Conservation (phyloP, 2,888 invertebrate species). For the Bhutanitis thaidina region DNA sequence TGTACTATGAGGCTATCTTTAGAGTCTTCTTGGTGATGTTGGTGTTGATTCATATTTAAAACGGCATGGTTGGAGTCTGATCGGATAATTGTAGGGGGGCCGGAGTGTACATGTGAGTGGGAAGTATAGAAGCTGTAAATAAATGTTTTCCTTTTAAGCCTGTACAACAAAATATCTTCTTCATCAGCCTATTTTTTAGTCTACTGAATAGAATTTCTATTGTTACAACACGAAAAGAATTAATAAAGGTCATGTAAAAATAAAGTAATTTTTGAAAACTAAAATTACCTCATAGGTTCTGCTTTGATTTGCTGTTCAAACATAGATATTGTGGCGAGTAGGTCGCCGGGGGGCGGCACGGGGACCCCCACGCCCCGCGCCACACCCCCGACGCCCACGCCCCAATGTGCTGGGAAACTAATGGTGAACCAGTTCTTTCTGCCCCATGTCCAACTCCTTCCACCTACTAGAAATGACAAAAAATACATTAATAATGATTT, state of each 20-base stretch:
- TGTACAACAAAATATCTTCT: too few relatives aligned
- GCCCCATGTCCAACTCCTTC: slow-evolving; percentile 78
- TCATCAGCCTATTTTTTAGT: too few relatives aligned
- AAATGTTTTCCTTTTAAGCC: slow-evolving; percentile 1
- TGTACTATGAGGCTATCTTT: slow-evolving; percentile 73
- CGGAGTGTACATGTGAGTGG: slow-evolving; percentile 69
- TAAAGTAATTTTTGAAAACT: not conserved
- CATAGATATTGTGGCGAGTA: slow-evolving; percentile 83
- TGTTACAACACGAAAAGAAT: too few relatives aligned
- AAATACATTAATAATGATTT: not conserved
- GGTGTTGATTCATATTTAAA: slow-evolving; percentile 71
- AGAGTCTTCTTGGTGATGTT: slow-evolving; percentile 63
- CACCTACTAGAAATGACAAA: slow-evolving; percentile 42
- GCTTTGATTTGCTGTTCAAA: slow-evolving; percentile 86
- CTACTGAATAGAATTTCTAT: too few relatives aligned
- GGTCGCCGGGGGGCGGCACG: slow-evolving; percentile 82
- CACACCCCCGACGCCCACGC: slow-evolving; percentile 82
- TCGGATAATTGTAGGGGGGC: slow-evolving; percentile 68
- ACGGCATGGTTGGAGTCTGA: slow-evolving; percentile 67
- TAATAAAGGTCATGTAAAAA: too few relatives aligned
- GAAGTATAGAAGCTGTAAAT: slow-evolving; percentile 70
- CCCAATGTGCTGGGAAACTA: slow-evolving; percentile 82
- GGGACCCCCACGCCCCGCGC: slow-evolving; percentile 81
- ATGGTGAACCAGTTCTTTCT: slow-evolving; percentile 72
- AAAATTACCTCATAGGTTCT: slow-evolving; percentile 82